phyloP scores from a whole-genome alignment of 1,140 invertebrate genomes.

The Lethocerus indicus region DNA sequence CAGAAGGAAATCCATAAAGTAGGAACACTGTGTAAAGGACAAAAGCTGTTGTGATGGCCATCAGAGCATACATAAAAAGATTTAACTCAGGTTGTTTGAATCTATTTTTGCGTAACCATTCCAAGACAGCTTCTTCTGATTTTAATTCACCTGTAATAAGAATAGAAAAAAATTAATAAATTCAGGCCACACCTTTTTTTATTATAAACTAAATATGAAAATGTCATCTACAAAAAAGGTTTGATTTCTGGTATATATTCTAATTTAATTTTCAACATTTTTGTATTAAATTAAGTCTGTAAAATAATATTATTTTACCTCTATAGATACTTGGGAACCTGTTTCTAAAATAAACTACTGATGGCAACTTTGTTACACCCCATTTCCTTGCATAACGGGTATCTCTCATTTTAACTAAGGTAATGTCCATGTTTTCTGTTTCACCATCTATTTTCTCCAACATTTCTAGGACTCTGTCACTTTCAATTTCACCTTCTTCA shows the following conservation, averaged over 20 bases:
- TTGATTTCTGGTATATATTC: background rate
- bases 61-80: constrained; percentile 85
- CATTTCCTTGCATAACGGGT: constrained; percentile 80
- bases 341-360: constrained; percentile 84
- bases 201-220: background rate
- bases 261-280: background rate
- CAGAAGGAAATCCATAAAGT: constrained; percentile 68
- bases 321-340: constrained; percentile 87
- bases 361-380: constrained; percentile 83
- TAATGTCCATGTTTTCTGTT: constrained; percentile 86
- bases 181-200: too few species aligned
- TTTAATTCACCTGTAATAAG: constrained; percentile 52
- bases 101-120: constrained; percentile 84
- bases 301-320: constrained; percentile 35
- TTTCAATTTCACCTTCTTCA: constrained; percentile 61
- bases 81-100: constrained; percentile 85
- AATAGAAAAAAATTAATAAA: constrained; percentile 1
- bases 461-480: constrained; percentile 59
- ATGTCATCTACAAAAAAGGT: background rate
- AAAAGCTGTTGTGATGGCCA: constrained; percentile 69
- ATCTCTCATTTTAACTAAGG: constrained; percentile 89
- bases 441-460: constrained; percentile 85
- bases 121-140: constrained; percentile 73
- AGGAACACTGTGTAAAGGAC: constrained; percentile 80
- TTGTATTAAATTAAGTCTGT: background rate